These are phyloP conservation scores for Acronicta alni DNA, from an alignment of 2,888 invertebrate species.

Conservation along the genomic window DNA sequence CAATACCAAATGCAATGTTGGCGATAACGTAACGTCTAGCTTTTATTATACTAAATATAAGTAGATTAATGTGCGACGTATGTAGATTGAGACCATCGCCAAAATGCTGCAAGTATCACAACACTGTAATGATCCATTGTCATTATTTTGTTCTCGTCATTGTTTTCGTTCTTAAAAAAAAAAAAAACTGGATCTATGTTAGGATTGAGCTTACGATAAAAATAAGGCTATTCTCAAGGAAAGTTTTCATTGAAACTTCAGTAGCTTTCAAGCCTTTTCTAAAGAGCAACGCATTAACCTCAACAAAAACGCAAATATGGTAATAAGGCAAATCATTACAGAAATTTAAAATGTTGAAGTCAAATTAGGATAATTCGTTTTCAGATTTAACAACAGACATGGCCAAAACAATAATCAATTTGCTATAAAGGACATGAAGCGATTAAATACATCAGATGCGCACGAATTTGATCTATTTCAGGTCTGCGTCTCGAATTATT, in stretches of 20 bases:
- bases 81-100: conserved; percentile 23
- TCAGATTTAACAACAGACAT: conserved; percentile 8
- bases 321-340: not conserved
- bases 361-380: not conserved
- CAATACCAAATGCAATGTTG: conserved; percentile 51
- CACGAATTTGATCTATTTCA: conserved; percentile 68
- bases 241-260: too few relatives aligned
- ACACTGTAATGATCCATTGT: conserved; percentile 29
- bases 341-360: not conserved
- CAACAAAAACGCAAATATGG: too few relatives aligned
- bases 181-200: too few relatives aligned
- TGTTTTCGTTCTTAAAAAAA: conserved; percentile 16
- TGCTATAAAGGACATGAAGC: conserved; percentile 45
- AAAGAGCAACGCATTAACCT: too few relatives aligned
- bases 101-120: conserved; percentile 30
- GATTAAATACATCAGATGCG: conserved; percentile 43
- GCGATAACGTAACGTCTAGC: conserved; percentile 43
- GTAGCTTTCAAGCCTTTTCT: too few relatives aligned
- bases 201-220: too few relatives aligned
- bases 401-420: conserved; percentile 39
- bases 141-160: conserved; percentile 23
- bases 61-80: conserved; percentile 37
- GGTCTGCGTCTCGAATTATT: conserved; percentile 59
- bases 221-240: too few relatives aligned
- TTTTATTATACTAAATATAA: conserved; percentile 27